Conservation (phyloP, 1,140 invertebrate species). For the Hyposmocoma kahamanoa region DNA sequence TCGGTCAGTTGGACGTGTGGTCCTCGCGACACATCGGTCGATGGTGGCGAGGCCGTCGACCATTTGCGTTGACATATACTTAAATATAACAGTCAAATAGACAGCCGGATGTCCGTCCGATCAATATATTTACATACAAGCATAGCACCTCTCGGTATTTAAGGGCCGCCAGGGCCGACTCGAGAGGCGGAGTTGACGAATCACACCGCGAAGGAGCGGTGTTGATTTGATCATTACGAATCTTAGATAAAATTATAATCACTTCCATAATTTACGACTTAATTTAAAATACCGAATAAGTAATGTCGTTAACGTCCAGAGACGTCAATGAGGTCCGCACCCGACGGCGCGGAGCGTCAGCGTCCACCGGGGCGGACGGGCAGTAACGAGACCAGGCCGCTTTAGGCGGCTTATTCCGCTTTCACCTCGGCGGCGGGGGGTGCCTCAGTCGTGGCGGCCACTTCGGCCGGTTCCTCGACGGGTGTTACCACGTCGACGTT, state of each 20-base stretch:
- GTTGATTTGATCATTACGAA: constrained; percentile 30
- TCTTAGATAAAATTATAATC: constrained; percentile 54
- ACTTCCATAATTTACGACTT: constrained; percentile 69
- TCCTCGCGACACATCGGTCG: constrained; percentile 32
- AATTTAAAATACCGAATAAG: constrained; percentile 58
- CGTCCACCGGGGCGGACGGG: constrained; percentile 9
- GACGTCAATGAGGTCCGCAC: background rate
- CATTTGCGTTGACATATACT: constrained; percentile 58
- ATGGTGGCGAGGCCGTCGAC: constrained; percentile 42
- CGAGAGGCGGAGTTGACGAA: constrained; percentile 26
- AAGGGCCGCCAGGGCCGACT: constrained; percentile 22
- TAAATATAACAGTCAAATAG: constrained; percentile 68
- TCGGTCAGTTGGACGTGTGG: constrained; percentile 39
- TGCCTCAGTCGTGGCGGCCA: constrained; percentile 30
- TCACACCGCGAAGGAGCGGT: constrained; percentile 8
- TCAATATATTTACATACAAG: constrained; percentile 65
- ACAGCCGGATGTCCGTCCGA: constrained; percentile 57
- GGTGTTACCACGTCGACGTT: constrained; percentile 26
- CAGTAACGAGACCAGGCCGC: constrained; percentile 3
- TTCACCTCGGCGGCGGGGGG: constrained; percentile 34
- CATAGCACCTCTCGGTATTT: constrained; percentile 31
- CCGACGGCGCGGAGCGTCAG: background rate
- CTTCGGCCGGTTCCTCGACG: constrained; percentile 27
- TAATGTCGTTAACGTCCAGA: constrained; percentile 32
- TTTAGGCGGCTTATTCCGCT: constrained; percentile 34